These are phyloP conservation scores for Pyrrhosoma nymphula DNA, from an alignment of 2,888 invertebrate genomes.

Conservation along the genomic window DNA sequence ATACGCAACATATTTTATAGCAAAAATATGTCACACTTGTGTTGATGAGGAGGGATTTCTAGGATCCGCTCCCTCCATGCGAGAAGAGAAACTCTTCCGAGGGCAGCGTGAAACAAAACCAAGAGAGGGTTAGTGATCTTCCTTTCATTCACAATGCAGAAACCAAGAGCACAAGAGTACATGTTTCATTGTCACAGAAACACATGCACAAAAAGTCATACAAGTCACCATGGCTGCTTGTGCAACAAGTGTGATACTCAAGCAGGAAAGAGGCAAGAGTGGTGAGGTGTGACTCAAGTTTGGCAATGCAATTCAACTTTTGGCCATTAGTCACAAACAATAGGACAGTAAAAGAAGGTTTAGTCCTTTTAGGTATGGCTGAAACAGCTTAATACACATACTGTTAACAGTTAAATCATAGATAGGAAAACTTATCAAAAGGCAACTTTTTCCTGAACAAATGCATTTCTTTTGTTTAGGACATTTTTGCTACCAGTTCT, in stretches of 20 bases:
- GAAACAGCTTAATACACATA: background rate
- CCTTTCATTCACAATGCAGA: background rate
- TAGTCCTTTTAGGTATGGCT: background rate
- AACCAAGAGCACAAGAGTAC: background rate
- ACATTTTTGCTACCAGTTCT: background rate
- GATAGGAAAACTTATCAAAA: background rate
- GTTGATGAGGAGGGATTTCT: slow-evolving; percentile 62
- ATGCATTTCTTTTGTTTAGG: background rate
- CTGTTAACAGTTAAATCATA: background rate
- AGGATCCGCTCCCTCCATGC: slow-evolving; percentile 55
- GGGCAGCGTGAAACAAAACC: slow-evolving; percentile 60
- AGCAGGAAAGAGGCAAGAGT: background rate
- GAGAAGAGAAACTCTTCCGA: slow-evolving; percentile 61
- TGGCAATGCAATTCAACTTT: background rate
- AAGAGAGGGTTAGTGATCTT: slow-evolving; percentile 52
- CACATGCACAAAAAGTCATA: slow-evolving; percentile 25
- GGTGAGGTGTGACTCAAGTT: background rate
- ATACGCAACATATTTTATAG: slow-evolving; percentile 42
- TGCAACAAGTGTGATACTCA: background rate
- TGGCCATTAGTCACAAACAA: background rate
- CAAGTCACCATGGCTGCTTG: background rate
- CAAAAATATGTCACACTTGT: slow-evolving; percentile 64
- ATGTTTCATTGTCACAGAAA: background rate
- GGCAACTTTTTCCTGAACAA: background rate
- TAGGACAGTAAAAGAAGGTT: background rate